phyloP scores from a whole-genome alignment of 2,113 vertebrate species.

The Saimiri boliviensis region DNA sequence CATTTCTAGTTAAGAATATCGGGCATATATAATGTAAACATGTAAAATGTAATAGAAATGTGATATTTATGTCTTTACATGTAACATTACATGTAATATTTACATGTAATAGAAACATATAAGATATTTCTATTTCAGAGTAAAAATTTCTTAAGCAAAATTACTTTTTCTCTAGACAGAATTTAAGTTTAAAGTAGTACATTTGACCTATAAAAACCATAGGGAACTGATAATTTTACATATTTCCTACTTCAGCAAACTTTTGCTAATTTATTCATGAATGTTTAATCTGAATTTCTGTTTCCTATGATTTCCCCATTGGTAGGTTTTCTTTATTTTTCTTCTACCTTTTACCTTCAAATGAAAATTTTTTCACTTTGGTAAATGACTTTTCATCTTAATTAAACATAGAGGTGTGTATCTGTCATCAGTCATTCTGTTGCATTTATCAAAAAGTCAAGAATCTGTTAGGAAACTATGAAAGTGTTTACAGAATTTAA shows the following conservation, averaged over 20 bases:
- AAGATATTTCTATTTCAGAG: constrained; percentile 64
- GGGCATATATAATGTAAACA: neutral
- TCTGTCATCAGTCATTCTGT: constrained; percentile 65
- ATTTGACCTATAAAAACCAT: constrained; percentile 53
- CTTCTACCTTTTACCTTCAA: constrained; percentile 51
- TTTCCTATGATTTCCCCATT: constrained; percentile 72
- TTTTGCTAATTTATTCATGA: constrained; percentile 79
- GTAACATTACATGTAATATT: too few relatives aligned
- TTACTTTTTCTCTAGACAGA: constrained; percentile 52
- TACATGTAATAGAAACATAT: neutral
- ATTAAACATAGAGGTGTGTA: constrained; percentile 69
- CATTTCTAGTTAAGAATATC: neutral
- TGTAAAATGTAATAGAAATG: too few relatives aligned
- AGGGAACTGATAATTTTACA: constrained; percentile 54
- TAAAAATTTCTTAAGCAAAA: constrained; percentile 62
- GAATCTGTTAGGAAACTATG: constrained; percentile 14
- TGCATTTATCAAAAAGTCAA: constrained; percentile 64
- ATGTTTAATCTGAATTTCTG: constrained; percentile 76
- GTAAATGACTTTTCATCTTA: constrained; percentile 65
- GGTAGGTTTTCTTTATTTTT: constrained; percentile 72
- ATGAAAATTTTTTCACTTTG: constrained; percentile 36
- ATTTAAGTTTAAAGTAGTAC: constrained; percentile 55
- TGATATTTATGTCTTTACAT: too few relatives aligned
- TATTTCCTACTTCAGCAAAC: constrained; percentile 69
- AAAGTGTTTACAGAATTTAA: constrained; percentile 68